Evolutionary conservation across 1,140 invertebrate genomes (phyloP).

Genomic region (Caenorhabditis tropicalis): DNA sequence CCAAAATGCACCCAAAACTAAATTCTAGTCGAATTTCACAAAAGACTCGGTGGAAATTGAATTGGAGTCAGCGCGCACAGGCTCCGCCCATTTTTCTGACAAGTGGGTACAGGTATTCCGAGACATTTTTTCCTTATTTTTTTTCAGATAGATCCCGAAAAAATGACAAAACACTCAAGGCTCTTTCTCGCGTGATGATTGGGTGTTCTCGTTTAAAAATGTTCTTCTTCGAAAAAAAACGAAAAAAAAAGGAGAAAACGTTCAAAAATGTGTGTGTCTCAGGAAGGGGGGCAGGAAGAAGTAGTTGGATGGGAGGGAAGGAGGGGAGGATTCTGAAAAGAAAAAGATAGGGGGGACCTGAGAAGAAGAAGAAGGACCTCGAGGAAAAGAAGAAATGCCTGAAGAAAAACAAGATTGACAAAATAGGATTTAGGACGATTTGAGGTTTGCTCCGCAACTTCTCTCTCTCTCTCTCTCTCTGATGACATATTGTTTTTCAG

Average conservation of each 20-base stretch:
- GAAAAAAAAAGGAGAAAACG: not conserved
- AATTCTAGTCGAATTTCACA: not conserved
- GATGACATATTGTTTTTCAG: not conserved
- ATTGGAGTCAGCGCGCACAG: not conserved
- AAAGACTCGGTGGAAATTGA: not conserved
- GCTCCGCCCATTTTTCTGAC: too few species aligned
- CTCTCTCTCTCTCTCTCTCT: not conserved
- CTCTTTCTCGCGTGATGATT: too few species aligned
- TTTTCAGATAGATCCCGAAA: not conserved
- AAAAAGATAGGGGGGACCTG: not conserved
- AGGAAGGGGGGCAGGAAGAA: too few species aligned
- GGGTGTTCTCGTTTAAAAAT: not conserved
- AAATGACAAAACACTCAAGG: not conserved
- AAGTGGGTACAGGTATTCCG: too few species aligned
- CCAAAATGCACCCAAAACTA: too few species aligned
- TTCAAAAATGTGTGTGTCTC: too few species aligned
- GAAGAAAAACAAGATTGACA: slow-evolving; percentile 34
- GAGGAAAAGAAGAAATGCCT: not conserved
- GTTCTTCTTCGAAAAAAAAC: not conserved
- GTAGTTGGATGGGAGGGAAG: not conserved
- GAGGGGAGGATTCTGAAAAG: not conserved
- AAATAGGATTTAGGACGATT: slow-evolving; percentile 16
- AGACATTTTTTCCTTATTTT: too few species aligned
- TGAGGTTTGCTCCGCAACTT: slow-evolving; percentile 33
- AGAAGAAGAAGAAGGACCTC: not conserved